Evolutionary conservation across 1,140 invertebrate species (phyloP).

Genomic region (Hestina assimilis): DNA sequence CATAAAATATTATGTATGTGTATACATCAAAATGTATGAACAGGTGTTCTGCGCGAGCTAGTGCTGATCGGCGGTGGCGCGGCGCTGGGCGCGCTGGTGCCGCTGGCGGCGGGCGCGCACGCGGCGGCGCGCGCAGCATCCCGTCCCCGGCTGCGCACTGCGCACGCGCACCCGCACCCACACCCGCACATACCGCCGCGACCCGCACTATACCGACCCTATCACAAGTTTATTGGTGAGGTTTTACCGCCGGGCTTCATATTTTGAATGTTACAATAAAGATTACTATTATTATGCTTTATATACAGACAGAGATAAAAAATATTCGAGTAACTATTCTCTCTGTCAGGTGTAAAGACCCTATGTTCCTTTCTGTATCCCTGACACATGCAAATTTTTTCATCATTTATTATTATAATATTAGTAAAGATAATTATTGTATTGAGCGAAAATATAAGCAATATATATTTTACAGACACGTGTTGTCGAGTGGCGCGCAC

Average conservation of each 20-base stretch:
- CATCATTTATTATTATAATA: too few relatives aligned
- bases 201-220: slow-evolving; percentile 81
- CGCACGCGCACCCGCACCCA: slow-evolving; percentile 80
- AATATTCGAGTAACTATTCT: too few relatives aligned
- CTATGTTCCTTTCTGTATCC: too few relatives aligned
- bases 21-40: too few relatives aligned
- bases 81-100: slow-evolving; percentile 88
- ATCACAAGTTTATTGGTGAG: slow-evolving; percentile 78
- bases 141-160: slow-evolving; percentile 83
- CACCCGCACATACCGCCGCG: slow-evolving; percentile 80
- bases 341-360: too few relatives aligned
- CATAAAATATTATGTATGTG: too few relatives aligned
- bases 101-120: slow-evolving; percentile 91
- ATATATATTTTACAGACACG: slow-evolving; percentile 81
- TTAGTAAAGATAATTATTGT: too few relatives aligned
- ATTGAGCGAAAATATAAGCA: neutral
- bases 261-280: too few relatives aligned
- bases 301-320: too few relatives aligned
- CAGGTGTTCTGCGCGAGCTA: slow-evolving; percentile 91
- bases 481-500: slow-evolving; percentile 93
- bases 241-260: too few relatives aligned
- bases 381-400: too few relatives aligned
- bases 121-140: slow-evolving; percentile 82
- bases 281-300: too few relatives aligned
- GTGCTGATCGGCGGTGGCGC: slow-evolving; percentile 90